A percentile compares a stretch with the other conserved stretches of the same genome.
These are phyloP conservation scores for Botrylloides violaceus DNA, from an alignment of 23 tunicate genomes.

Conservation along the genomic window DNA sequence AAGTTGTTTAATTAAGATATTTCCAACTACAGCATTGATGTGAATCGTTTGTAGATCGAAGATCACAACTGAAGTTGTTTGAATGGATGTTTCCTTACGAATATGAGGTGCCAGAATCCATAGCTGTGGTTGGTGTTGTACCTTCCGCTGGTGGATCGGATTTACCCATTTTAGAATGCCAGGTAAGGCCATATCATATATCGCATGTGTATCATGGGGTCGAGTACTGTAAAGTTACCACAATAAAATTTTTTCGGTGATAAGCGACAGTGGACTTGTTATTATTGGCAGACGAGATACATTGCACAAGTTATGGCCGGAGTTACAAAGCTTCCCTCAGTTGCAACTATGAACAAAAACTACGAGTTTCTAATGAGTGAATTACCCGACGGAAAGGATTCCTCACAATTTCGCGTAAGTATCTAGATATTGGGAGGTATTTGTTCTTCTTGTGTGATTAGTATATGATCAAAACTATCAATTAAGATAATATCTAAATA, in stretches of 20 bases:
- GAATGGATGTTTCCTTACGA: slow-evolving; percentile 66
- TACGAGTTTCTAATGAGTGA: not conserved
- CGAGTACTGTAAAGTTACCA: no score
- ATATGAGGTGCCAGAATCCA: slow-evolving; percentile 23
- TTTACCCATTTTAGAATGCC: slow-evolving; percentile 30
- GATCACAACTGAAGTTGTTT: slow-evolving; percentile 21
- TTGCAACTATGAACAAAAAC: slow-evolving; percentile 22
- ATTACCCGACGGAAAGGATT: not conserved
- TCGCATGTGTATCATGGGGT: no score
- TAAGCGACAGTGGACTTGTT: no score
- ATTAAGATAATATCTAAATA: no score
- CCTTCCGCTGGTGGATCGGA: slow-evolving; percentile 37
- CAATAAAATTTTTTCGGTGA: no score
- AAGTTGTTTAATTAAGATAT: not conserved
- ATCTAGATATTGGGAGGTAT: not conserved
- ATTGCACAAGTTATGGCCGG: slow-evolving; percentile 43
- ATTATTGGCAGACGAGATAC: slow-evolving; percentile 25
- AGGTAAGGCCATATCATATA: slow-evolving; percentile 19
- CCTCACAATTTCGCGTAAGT: slow-evolving; percentile 11
- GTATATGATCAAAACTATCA: no score
- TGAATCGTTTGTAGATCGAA: not conserved
- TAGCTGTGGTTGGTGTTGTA: slow-evolving; percentile 38
- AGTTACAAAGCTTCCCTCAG: slow-evolving; percentile 27
- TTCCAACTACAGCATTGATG: not conserved
- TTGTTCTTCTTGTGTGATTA: no score